A percentile compares a stretch with the other conserved stretches of the same genome.
These are phyloP conservation scores for Griposia aprilina DNA, from an alignment of 2,888 invertebrate species.

Conservation along the genomic window DNA sequence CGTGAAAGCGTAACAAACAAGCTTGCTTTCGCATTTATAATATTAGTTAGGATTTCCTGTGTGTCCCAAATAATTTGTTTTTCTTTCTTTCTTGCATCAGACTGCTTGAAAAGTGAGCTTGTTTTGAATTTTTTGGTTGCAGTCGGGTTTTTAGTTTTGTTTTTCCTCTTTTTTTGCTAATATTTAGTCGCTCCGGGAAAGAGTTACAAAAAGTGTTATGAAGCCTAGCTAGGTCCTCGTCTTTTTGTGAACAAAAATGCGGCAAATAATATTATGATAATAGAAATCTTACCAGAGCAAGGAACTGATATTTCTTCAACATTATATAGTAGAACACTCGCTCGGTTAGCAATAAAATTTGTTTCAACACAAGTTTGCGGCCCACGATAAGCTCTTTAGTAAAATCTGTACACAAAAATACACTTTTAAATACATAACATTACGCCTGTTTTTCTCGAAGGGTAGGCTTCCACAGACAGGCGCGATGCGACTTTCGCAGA, in stretches of 20 bases:
- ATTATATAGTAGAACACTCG: conserved; percentile 26
- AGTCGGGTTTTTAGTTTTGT: too few species aligned
- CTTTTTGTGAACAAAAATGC: not conserved
- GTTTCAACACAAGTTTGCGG: not conserved
- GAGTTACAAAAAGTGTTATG: not conserved
- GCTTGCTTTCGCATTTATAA: too few species aligned
- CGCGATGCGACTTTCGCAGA: too few species aligned
- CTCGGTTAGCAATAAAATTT: conserved; percentile 11
- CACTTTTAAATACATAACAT: not conserved
- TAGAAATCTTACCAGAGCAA: conserved; percentile 37
- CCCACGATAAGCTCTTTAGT: not conserved
- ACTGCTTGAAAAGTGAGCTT: too few species aligned
- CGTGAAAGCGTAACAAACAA: too few species aligned
- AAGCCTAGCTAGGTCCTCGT: not conserved
- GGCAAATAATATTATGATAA: not conserved
- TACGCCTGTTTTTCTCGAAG: not conserved
- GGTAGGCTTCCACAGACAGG: too few species aligned
- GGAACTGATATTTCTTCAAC: conserved; percentile 36
- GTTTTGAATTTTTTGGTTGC: too few species aligned
- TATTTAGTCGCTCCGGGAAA: too few species aligned
- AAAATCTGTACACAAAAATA: conserved; percentile 9
- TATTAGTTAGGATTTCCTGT: too few species aligned
- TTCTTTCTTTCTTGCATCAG: too few species aligned
- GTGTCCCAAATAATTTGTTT: too few species aligned
- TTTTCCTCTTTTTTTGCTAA: too few species aligned